These are phyloP conservation scores for Jaculus jaculus DNA, from an alignment of 2,113 vertebrate genomes.

Conservation along the genomic window DNA sequence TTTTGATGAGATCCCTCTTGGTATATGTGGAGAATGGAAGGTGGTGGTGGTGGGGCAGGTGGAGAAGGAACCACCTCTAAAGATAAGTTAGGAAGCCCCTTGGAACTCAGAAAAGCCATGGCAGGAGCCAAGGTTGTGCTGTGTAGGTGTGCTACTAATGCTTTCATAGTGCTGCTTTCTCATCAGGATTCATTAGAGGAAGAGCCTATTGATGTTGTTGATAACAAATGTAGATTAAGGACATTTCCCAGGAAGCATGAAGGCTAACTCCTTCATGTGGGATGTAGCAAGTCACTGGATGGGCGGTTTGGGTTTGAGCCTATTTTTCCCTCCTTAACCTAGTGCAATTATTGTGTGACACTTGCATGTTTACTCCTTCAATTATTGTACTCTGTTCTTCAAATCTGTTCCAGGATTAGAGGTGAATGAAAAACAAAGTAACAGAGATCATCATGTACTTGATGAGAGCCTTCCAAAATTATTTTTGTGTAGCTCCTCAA, in stretches of 20 bases:
- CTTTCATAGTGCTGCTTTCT: not conserved
- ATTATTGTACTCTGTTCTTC: too few species aligned
- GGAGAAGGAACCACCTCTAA: not conserved
- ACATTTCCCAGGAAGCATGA: not conserved
- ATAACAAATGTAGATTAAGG: not conserved
- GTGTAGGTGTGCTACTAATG: not conserved
- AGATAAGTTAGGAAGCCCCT: not conserved
- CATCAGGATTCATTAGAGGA: not conserved
- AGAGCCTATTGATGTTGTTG: not conserved
- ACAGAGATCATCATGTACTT: too few species aligned
- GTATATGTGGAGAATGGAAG: not conserved
- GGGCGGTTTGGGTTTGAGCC: too few species aligned
- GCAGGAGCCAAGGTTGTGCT: not conserved
- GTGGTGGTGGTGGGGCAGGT: too few species aligned
- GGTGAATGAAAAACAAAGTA: too few species aligned
- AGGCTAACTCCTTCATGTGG: not conserved
- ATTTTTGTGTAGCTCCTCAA: too few species aligned
- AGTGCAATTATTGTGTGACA: too few species aligned
- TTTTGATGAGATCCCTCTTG: constrained; percentile 1
- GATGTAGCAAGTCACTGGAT: not conserved
- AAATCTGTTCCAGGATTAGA: too few species aligned
- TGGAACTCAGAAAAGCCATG: not conserved
- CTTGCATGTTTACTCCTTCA: too few species aligned
- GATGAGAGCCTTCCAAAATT: too few species aligned
- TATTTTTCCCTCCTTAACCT: too few species aligned